phyloP scores from a whole-genome alignment of 2,888 invertebrate species.

The Arenicola marina region DNA sequence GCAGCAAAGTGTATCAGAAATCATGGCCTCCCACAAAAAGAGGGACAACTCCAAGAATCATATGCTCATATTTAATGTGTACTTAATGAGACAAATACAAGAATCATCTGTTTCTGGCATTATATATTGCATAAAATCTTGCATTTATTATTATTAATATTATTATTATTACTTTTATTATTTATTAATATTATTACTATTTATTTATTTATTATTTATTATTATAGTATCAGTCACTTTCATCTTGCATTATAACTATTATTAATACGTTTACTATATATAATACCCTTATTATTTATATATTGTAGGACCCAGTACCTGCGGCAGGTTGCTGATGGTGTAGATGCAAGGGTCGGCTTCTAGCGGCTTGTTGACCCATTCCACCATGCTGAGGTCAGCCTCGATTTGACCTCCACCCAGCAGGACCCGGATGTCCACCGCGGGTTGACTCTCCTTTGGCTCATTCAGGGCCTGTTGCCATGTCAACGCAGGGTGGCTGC shows the following conservation, averaged over 20 bases:
- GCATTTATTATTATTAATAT: no score
- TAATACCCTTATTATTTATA: neutral
- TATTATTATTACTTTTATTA: no score
- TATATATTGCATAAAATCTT: no score
- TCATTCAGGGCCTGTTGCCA: constrained; percentile 57
- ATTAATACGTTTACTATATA: neutral
- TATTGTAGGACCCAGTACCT: constrained; percentile 33
- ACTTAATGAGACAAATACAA: no score
- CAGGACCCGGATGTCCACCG: constrained; percentile 24
- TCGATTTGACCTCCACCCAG: neutral
- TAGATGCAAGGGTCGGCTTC: constrained; percentile 41
- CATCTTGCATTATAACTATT: neutral
- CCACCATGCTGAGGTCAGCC: constrained; percentile 6
- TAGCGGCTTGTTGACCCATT: constrained; percentile 46
- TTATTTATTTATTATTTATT: no score
- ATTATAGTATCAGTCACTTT: neutral
- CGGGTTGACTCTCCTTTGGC: constrained; percentile 34
- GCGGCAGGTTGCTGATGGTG: constrained; percentile 40
- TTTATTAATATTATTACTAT: no score
- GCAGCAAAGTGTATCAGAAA: neutral
- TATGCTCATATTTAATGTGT: no score
- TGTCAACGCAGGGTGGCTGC: constrained; percentile 51
- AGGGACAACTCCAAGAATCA: no score
- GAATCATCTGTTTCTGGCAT: no score
- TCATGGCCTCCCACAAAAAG: no score